These are phyloP conservation scores for Plutomurus gul DNA, from an alignment of 1,140 invertebrate species.

Conservation along the genomic window DNA sequence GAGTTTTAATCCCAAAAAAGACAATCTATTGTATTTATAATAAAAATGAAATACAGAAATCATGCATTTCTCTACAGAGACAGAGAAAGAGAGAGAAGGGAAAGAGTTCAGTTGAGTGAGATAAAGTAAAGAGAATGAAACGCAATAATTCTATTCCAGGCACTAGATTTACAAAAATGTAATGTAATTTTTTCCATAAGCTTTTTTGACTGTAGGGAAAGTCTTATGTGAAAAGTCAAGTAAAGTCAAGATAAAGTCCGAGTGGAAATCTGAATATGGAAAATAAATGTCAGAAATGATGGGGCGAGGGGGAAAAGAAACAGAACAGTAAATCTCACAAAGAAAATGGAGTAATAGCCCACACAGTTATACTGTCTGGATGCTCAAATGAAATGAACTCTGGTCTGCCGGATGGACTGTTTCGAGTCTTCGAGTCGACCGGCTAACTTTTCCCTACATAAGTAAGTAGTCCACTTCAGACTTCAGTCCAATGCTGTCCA, in stretches of 20 bases:
- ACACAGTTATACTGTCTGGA: neutral
- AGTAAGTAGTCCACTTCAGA: neutral
- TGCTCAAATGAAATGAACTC: constrained; percentile 15
- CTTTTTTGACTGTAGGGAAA: neutral
- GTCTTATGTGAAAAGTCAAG: neutral
- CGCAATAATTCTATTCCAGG: neutral
- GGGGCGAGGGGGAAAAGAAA: constrained; percentile 26
- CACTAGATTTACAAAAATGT: neutral
- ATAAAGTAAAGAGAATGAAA: neutral
- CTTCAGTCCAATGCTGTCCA: neutral
- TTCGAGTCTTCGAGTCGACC: neutral
- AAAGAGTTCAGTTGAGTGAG: neutral
- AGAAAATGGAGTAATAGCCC: constrained; percentile 41
- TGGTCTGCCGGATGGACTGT: neutral
- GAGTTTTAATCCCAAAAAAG: neutral
- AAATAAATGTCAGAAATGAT: constrained; percentile 39
- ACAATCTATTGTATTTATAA: neutral
- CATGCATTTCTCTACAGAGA: neutral
- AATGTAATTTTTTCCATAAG: constrained; percentile 16
- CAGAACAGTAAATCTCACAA: constrained; percentile 19
- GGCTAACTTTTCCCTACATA: too few relatives aligned
- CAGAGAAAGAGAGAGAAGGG: neutral
- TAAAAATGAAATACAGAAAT: neutral
- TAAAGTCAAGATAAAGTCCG: constrained; percentile 14
- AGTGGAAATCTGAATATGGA: constrained; percentile 18